Conservation (phyloP, 92 coral and sea anemone species). For the Phenganax marumi region DNA sequence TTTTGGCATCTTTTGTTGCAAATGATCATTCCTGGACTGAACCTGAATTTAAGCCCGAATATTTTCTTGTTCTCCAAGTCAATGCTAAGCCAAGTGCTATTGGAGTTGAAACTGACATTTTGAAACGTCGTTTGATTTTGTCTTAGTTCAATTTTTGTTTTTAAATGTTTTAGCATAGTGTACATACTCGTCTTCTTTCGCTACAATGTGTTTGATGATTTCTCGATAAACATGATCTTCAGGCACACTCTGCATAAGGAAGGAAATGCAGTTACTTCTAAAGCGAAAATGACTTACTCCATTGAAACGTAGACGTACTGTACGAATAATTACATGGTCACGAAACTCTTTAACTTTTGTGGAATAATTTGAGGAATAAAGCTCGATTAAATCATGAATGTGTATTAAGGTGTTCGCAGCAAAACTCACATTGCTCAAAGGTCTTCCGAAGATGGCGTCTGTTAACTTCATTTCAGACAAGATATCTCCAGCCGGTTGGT, state of each 20-base stretch:
- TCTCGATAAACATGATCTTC: slow-evolving; percentile 38
- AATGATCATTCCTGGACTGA: too few relatives aligned
- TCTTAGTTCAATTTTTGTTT: background rate
- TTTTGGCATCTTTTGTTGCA: too few relatives aligned
- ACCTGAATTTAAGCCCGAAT: too few relatives aligned
- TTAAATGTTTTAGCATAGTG: background rate
- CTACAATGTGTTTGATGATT: slow-evolving; percentile 25
- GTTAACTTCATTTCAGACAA: slow-evolving; percentile 41
- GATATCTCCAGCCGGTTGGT: slow-evolving; percentile 25
- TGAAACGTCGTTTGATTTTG: too few relatives aligned
- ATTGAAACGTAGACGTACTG: background rate
- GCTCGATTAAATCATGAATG: background rate
- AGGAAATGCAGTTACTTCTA: background rate
- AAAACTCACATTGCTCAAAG: slow-evolving; percentile 16
- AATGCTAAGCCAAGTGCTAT: too few relatives aligned
- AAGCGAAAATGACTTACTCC: too few relatives aligned
- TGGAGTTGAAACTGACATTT: too few relatives aligned
- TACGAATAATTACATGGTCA: background rate
- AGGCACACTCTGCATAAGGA: background rate
- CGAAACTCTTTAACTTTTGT: background rate
- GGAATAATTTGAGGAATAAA: background rate
- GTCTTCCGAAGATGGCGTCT: slow-evolving; percentile 30
- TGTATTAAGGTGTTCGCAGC: background rate
- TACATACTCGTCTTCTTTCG: slow-evolving; percentile 33
- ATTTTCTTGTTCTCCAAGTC: too few relatives aligned